Evolutionary conservation across 53 echinoderm and acorn worm species (phyloP).

Genomic region (Antedon mediterranea): DNA sequence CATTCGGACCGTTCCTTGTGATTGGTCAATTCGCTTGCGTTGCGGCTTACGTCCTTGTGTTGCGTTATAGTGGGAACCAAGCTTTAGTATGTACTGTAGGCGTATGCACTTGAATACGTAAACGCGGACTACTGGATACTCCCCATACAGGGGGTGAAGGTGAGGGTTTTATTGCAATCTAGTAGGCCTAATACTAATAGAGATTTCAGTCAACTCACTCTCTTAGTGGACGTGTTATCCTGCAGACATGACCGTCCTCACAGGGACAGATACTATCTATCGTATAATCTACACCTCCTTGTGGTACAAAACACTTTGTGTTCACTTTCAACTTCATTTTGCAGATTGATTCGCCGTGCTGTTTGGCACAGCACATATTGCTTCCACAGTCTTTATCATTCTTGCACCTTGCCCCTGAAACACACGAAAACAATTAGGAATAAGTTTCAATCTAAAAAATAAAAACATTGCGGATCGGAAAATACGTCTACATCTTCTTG

Average conservation of each 20-base stretch:
- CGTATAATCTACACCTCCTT: slow-evolving; percentile 76
- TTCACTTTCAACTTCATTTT: slow-evolving; percentile 55
- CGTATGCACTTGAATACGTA: too few relatives aligned
- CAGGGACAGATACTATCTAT: slow-evolving; percentile 94
- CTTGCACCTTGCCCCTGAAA: slow-evolving; percentile 82
- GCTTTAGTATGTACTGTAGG: too few relatives aligned
- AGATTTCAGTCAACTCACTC: slow-evolving; percentile 21
- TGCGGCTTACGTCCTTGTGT: too few relatives aligned
- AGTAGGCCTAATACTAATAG: neutral
- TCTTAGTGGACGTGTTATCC: slow-evolving; percentile 26
- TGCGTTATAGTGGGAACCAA: too few relatives aligned
- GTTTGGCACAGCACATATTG: slow-evolving; percentile 84
- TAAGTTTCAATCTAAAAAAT: too few relatives aligned
- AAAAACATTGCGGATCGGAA: too few relatives aligned
- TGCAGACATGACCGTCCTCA: slow-evolving; percentile 71
- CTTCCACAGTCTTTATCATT: slow-evolving; percentile 63
- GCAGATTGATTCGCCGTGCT: slow-evolving; percentile 94
- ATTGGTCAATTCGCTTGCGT: too few relatives aligned
- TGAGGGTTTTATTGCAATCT: too few relatives aligned
- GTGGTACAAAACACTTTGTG: slow-evolving; percentile 82
- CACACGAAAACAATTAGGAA: too few relatives aligned
- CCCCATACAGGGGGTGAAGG: neutral
- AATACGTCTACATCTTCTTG: too few relatives aligned
- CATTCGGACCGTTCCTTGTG: too few relatives aligned
- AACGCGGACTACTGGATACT: neutral